These are phyloP conservation scores for Adrianichthys oophorus DNA, from an alignment of 2,797 vertebrate species.

Conservation along the genomic window DNA sequence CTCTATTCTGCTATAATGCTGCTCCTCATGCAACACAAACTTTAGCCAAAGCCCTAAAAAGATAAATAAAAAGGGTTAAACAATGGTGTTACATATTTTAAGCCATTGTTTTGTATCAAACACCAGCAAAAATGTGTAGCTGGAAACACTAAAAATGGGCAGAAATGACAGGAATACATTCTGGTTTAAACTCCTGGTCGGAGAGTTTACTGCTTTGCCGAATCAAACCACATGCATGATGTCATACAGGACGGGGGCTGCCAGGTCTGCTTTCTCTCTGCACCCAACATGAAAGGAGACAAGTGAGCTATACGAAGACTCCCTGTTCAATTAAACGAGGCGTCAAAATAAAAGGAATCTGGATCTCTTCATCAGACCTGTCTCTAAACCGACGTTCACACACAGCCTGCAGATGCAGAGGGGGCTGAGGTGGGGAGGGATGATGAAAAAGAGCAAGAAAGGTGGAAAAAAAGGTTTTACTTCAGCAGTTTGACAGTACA, in stretches of 20 bases:
- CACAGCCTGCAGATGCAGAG: background rate
- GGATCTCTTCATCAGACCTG: constrained; percentile 40
- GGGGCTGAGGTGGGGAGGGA: constrained; percentile 9
- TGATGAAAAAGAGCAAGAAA: constrained; percentile 10
- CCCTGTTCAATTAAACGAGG: constrained; percentile 67
- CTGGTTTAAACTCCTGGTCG: constrained; percentile 1
- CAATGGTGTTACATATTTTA: too few species aligned
- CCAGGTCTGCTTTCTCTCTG: constrained; percentile 33
- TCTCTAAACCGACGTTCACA: constrained; percentile 14
- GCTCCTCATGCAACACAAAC: too few species aligned
- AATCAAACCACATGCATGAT: constrained; percentile 23
- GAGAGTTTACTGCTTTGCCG: background rate
- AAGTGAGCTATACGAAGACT: constrained; percentile 48
- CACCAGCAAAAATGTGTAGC: background rate
- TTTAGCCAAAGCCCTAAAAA: too few species aligned
- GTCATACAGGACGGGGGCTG: constrained; percentile 19
- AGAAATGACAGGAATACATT: background rate
- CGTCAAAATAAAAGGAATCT: constrained; percentile 31
- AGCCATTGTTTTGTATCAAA: background rate
- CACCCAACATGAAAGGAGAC: constrained; percentile 60
- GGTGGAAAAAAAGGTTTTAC: too few species aligned
- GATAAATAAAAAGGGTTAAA: too few species aligned
- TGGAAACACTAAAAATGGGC: background rate
- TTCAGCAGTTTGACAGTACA: too few species aligned
- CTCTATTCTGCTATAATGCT: too few species aligned